phyloP scores from a whole-genome alignment of 2,888 invertebrate genomes.

The Cephus spinipes region DNA sequence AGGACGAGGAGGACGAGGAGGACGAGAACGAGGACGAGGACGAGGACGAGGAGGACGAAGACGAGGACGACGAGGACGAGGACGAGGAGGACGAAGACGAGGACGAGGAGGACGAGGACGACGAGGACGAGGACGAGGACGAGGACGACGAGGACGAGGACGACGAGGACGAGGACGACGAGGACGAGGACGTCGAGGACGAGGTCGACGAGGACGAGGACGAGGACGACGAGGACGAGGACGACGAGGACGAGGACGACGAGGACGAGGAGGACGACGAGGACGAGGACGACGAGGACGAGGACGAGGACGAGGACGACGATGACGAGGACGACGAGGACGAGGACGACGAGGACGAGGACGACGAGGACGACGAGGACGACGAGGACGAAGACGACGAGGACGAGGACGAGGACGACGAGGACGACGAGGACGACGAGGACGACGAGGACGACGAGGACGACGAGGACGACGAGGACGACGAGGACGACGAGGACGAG shows the following conservation, averaged over 20 bases:
- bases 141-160: conserved; percentile 5
- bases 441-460: not conserved
- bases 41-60: too few relatives aligned
- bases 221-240: too few relatives aligned
- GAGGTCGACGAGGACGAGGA: conserved; percentile 3
- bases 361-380: too few relatives aligned
- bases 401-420: not conserved
- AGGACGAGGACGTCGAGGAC: conserved; percentile 3
- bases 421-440: not conserved
- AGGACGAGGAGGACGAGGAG: conserved; percentile 7
- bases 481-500: not conserved
- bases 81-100: too few relatives aligned
- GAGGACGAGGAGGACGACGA: too few relatives aligned
- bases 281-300: too few relatives aligned
- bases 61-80: too few relatives aligned
- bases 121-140: not conserved
- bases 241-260: too few relatives aligned
- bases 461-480: conserved; percentile 3
- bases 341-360: conserved; percentile 1
- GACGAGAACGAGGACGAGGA: too few relatives aligned
- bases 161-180: conserved; percentile 7
- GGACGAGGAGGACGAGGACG: not conserved
- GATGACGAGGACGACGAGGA: not conserved
- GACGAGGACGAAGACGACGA: too few relatives aligned
- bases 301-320: conserved; percentile 1